phyloP scores from a whole-genome alignment of 2,888 invertebrate species.

The Fragum whitleyi region DNA sequence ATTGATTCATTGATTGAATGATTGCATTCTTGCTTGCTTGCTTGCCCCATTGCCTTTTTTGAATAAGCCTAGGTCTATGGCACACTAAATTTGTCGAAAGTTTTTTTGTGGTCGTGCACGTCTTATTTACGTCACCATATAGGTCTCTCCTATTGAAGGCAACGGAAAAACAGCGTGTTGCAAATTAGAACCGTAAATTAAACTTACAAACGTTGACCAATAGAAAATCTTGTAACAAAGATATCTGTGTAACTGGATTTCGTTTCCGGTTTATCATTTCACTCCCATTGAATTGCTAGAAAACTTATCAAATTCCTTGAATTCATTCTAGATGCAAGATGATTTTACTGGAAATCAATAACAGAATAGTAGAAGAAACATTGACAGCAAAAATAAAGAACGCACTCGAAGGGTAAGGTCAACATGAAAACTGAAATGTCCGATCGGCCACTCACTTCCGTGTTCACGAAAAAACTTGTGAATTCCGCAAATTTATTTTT shows the following conservation, averaged over 20 bases:
- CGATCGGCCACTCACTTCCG: conserved; percentile 38
- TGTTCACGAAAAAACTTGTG: conserved; percentile 3
- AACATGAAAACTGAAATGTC: conserved; percentile 77
- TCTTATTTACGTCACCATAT: too few relatives aligned
- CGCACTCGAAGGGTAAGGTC: conserved; percentile 96
- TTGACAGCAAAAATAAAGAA: conserved; percentile 97
- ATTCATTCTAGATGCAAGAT: conserved; percentile 72
- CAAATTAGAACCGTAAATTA: too few relatives aligned
- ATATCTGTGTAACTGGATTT: conserved; percentile 4
- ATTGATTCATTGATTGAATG: too few relatives aligned
- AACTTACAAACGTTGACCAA: too few relatives aligned
- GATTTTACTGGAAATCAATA: conserved; percentile 96
- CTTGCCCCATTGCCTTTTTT: too few relatives aligned
- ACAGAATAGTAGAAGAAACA: conserved; percentile 99
- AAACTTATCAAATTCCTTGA: background rate
- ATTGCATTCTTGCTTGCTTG: too few relatives aligned
- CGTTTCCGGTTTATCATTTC: conserved; percentile 37
- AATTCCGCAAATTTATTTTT: too few relatives aligned
- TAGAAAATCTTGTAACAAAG: conserved; percentile 34
- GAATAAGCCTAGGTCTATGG: too few relatives aligned
- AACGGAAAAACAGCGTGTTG: too few relatives aligned
- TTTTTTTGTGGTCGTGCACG: too few relatives aligned
- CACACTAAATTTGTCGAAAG: too few relatives aligned
- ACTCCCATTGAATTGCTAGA: background rate
- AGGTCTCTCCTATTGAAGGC: too few relatives aligned